Evolutionary conservation across 2,888 invertebrate species (phyloP), one percentile per base, ranked within the genome.

Genomic region (Acanthoscelides obtectus): DNA sequence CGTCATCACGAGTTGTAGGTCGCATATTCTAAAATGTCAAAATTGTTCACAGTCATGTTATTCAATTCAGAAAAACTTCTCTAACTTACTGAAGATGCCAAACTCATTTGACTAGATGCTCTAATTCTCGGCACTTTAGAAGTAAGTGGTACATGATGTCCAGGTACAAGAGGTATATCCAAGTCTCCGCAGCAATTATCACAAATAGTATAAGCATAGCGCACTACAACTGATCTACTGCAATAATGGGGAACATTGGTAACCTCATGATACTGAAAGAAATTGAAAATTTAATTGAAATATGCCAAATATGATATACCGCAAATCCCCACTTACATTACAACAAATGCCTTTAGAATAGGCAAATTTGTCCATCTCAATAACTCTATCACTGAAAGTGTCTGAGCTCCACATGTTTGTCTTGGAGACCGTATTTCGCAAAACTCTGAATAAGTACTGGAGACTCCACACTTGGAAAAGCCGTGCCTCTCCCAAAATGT

Each of bases 161-260:
- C 87, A 0, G 84, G 83, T 64, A 84, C 77, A 0, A 86, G 74
- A 5, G 80, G 73, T 8, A 88, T 84, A 17, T 83, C 83, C 22
- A 88, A 75, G 76, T 87, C 85, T 0, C 77, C 71, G 71, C 86
- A 86, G 79, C 87, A 85, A 69, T 85, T 84, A 73, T 88, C 87
- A 45, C 87, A 85, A 64, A 88, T 86, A 1, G 80, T 78, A 69
- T 81, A 88, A 0, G 82, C 84, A 84, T 86, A 87, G 22, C 88
- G 83, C 0, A 80, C 80, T 0, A 86, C 86, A 71, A 80, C 80
- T 0, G 88, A 87, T 22, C 84, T 78, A 0, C 87, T 85, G 72
- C 88, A 88, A 72, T 84, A 75, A 6, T 75, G 45, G 0, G 74
- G 69, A 19, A 80, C 82, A 70, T 86, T 85, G 0, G 79, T 77